Conservation (phyloP, 2,113 vertebrate genomes). For the Rhombomys opimus region DNA sequence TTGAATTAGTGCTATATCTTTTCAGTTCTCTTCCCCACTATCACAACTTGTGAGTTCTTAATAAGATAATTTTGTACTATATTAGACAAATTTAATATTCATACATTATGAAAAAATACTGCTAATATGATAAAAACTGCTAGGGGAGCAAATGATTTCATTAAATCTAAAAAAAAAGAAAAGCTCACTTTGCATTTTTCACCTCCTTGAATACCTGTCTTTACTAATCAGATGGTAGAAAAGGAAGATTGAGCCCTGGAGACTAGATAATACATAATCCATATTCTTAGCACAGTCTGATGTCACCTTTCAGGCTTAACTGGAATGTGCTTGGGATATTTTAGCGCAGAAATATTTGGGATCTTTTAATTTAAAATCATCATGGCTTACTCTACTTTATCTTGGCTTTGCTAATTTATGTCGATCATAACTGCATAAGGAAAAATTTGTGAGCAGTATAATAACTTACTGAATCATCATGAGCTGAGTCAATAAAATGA, state of each 20-base stretch:
- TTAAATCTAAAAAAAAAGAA: slow-evolving; percentile 50
- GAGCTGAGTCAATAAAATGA: slow-evolving; percentile 76
- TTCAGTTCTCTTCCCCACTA: slow-evolving; percentile 70
- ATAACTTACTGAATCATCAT: slow-evolving; percentile 68
- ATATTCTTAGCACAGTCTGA: slow-evolving; percentile 52
- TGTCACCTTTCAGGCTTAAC: slow-evolving; percentile 56
- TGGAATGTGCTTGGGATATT: not conserved
- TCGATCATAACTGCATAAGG: slow-evolving; percentile 64
- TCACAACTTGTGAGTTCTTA: slow-evolving; percentile 60
- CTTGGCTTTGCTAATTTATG: slow-evolving; percentile 57
- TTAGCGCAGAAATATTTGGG: slow-evolving; percentile 50
- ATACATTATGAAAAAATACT: slow-evolving; percentile 60
- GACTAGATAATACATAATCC: slow-evolving; percentile 23
- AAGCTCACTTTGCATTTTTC: slow-evolving; percentile 64
- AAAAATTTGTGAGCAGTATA: slow-evolving; percentile 66
- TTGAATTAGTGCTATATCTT: slow-evolving; percentile 77
- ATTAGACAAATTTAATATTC: slow-evolving; percentile 78
- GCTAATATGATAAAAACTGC: slow-evolving; percentile 73
- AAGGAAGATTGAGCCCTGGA: slow-evolving; percentile 52
- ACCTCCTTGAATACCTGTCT: slow-evolving; percentile 67
- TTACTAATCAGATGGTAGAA: slow-evolving; percentile 51
- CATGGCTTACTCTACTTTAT: slow-evolving; percentile 59
- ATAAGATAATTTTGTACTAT: slow-evolving; percentile 77
- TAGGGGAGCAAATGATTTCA: slow-evolving; percentile 59
- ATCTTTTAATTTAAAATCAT: slow-evolving; percentile 72